Evolutionary conservation across 2,888 invertebrate genomes (phyloP), one percentile per base, ranked within the genome.

Genomic region (Neocrepidodera transversa): DNA sequence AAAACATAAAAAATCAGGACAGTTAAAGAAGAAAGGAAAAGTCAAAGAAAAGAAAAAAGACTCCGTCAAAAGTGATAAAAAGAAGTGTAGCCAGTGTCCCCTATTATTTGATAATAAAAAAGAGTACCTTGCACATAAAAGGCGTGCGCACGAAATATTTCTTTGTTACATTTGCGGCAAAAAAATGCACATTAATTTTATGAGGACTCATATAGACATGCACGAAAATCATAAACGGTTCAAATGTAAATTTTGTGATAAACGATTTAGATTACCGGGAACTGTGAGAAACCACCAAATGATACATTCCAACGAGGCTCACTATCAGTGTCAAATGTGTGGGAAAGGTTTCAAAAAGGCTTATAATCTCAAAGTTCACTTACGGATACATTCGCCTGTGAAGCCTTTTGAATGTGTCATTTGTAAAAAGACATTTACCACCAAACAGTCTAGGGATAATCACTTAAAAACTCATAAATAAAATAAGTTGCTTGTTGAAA

Each of bases 361-460:
- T 23, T 49, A 58, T 38, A 43, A 52, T 55, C 71, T 86, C 58
- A 83, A 82, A 45, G 80, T 82, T 0, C 87, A 87, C 66, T 74
- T 79, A 1, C 74, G 81, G 1, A 74, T 82, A 4, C 86, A 86
- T 68, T 54, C 54, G 11, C 45, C 54, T 5, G 32, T 54, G 1
- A 54, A 54, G 45, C 54, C 80, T 5, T 82, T 79, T 53, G 68
- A 75, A 0, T 87, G 86, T 65, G 75, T 78, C 1, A 72, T 84
- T 50, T 86, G 86, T 67, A 80, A 81, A 42, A 85, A 83, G 60
- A 76, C 82, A 0, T 87, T 86, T 57, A 77, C 81, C 10, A 78
- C 82, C 2, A 67, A 68, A 38, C 66, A 66, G 36, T 66, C 63
- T 45, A 59, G 65, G 36, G 63, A 67, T 58, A 60, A 62, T 54